These are phyloP conservation scores for Merops nubicus DNA, from an alignment of 2,113 vertebrate genomes.

Conservation along the genomic window DNA sequence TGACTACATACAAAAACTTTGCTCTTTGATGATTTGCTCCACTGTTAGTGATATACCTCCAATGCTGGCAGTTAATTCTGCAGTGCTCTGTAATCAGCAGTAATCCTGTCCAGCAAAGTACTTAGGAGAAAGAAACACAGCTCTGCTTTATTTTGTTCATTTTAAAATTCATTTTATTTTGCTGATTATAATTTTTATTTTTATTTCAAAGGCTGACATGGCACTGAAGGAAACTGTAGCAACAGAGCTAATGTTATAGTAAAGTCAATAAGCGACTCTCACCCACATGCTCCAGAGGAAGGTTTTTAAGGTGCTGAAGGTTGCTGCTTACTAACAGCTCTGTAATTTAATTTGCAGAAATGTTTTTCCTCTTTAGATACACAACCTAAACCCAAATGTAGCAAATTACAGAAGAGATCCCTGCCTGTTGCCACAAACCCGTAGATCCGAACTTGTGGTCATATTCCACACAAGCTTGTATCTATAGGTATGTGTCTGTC, in stretches of 20 bases:
- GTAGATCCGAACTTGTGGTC: slow-evolving; percentile 99
- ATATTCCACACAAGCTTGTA: slow-evolving; percentile 93
- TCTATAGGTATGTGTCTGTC: slow-evolving; percentile 97
- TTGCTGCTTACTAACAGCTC: slow-evolving; percentile 36
- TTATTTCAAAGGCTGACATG: not conserved
- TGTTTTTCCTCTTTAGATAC: not conserved
- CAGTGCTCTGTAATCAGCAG: not conserved
- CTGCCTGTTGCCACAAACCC: slow-evolving; percentile 95
- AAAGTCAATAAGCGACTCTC: not conserved
- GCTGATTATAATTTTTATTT: not conserved
- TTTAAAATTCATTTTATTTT: not conserved
- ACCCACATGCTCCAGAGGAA: rapidly evolving
- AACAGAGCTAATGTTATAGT: not conserved
- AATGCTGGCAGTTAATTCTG: not conserved
- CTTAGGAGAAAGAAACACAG: not conserved
- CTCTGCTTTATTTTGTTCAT: not conserved
- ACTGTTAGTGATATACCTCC: rapidly evolving
- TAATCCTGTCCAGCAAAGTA: not conserved
- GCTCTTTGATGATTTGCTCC: not conserved
- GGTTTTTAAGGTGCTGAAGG: not conserved
- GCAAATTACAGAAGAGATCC: slow-evolving; percentile 64
- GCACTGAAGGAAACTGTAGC: not conserved
- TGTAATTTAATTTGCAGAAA: slow-evolving; percentile 57
- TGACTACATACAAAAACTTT: not conserved
- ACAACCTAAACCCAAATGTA: not conserved